Percentiles rank a stretch among this genome's conserved stretches.
Evolutionary conservation across 2,113 vertebrate species (phyloP).

Genomic region (Oreochromis spilurus): DNA sequence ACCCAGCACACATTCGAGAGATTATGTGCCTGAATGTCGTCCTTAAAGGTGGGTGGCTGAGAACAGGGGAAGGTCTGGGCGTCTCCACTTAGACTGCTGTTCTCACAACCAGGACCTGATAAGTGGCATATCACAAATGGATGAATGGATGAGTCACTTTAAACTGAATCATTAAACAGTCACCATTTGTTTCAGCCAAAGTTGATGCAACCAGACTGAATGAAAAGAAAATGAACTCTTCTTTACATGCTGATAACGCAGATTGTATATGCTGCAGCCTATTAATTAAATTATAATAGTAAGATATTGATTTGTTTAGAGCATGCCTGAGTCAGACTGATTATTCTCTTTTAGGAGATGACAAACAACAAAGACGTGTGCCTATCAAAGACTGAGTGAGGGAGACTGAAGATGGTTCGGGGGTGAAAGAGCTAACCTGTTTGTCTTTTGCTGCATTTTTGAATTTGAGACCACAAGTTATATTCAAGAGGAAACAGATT

Average conservation of each 20-base stretch:
- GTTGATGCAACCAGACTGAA: not conserved
- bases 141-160: not conserved
- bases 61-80: not conserved
- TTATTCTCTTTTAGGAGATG: conserved; percentile 1
- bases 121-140: not conserved
- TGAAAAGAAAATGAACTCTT: not conserved
- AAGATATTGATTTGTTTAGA: not conserved
- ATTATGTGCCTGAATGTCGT: not conserved
- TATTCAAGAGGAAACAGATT: not conserved
- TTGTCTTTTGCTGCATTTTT: not conserved
- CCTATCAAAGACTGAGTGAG: not conserved
- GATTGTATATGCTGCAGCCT: not conserved
- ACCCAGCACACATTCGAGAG: not conserved
- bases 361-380: not conserved
- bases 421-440: not conserved
- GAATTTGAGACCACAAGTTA: not conserved
- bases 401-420: not conserved
- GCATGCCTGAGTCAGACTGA: not conserved
- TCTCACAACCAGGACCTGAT: not conserved
- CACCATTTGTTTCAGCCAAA: not conserved
- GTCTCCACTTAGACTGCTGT: not conserved
- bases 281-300: not conserved
- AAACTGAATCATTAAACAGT: not conserved
- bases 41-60: not conserved
- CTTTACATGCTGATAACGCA: not conserved